Evolutionary conservation across 2,113 vertebrate genomes (phyloP), one percentile per base, ranked within the genome.

Genomic region (Zosterops pallidus): DNA sequence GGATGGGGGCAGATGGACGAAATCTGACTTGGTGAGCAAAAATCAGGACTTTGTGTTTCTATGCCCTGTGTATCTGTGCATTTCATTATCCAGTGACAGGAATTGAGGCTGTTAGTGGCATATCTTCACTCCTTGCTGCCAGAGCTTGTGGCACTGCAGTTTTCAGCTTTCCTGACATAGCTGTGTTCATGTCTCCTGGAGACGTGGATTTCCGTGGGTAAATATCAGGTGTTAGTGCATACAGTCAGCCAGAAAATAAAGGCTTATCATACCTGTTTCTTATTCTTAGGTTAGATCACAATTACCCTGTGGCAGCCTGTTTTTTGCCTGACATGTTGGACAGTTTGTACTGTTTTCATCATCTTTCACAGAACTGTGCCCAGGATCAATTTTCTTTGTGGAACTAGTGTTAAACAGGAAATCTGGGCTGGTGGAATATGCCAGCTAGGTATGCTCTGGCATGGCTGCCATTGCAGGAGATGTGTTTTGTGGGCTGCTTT

Each of bases 31-130:
- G 31, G 15, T 29, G 50, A 95, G 93, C 87, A 96, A 77, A 94
- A 93, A 53, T 80, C 93, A 83, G 90, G 67, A 28, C 41, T 88
- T 68, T 14, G 47, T 84, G 20, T 94, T 80, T 94, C 8, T 94
- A 59, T 94, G 77, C 79, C 83, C 65, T 82, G 46, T 72, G 35
- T 86, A 14, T 62, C 68, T 89, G 89, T 76, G 90, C 60, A 37
- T 95, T 90, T 94, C 81, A 31, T 96, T 97, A 93, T 60, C 68
- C 59, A 17, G 49, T 91, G 92, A 87, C 53, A 84, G 33, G 78
- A 84, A 62, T 83, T 13, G 92, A 83, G 93, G 9, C 62, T 92
- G 74, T 69, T 77, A 82, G 96, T 92, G 86, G 91, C 83, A 57
- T 67, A 63, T 93, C 82, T 92, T 85, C 83, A 90, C 81, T 96